Conservation (phyloP, 2,888 invertebrate species). For the Resseliella maxima region DNA sequence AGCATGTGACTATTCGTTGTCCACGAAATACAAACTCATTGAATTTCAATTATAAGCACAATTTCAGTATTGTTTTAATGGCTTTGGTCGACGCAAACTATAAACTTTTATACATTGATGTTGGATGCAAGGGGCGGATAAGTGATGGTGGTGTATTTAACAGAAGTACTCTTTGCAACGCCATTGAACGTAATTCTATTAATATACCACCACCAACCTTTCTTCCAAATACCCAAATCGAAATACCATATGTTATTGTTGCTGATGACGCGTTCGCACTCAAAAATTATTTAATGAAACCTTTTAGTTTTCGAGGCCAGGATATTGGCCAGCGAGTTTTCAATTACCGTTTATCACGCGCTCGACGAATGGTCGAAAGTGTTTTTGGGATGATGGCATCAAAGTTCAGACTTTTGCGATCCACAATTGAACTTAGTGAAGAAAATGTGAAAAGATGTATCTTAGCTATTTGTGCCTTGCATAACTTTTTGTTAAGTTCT, state of each 20-base stretch:
- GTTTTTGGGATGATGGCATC: slow-evolving; percentile 57
- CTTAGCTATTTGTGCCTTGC: background rate
- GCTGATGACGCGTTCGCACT: slow-evolving; percentile 59
- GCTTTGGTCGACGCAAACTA: slow-evolving; percentile 56
- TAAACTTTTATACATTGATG: slow-evolving; percentile 55
- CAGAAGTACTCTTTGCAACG: background rate
- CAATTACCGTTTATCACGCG: slow-evolving; percentile 59
- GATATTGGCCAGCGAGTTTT: slow-evolving; percentile 57
- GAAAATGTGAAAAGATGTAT: background rate
- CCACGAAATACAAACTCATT: background rate
- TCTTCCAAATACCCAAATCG: background rate
- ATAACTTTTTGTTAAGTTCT: background rate
- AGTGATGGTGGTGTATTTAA: slow-evolving; percentile 56
- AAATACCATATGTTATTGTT: slow-evolving; percentile 56
- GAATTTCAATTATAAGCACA: slow-evolving; percentile 54
- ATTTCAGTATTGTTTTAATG: slow-evolving; percentile 55
- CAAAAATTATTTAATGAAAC: slow-evolving; percentile 59
- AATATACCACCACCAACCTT: background rate
- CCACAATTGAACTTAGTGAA: background rate
- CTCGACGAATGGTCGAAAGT: slow-evolving; percentile 59
- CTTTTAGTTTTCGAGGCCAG: slow-evolving; percentile 58
- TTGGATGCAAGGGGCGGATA: slow-evolving; percentile 49
- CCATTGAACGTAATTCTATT: background rate
- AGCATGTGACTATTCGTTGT: slow-evolving; percentile 38
- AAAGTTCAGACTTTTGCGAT: background rate